Evolutionary conservation across 2,888 invertebrate species (phyloP), one percentile per base, ranked within the genome.

Genomic region (Heliconius ethilla): DNA sequence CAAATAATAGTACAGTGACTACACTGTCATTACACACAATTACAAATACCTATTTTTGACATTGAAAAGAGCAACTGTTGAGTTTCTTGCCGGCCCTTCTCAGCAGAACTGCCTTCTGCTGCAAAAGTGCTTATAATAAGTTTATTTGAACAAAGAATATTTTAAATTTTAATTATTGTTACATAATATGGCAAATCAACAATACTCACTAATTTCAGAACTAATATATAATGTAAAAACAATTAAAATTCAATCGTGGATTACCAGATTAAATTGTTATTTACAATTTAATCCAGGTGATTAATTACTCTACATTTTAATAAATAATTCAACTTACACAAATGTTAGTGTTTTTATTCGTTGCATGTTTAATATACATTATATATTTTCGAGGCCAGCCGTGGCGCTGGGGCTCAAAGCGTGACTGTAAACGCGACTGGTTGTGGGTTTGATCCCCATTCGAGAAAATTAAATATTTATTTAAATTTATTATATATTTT

Each of bases 261-360:
- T 10, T 59, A 27, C 5, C 4, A 63, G 29, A 63, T 63, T 27
- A 3, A 13, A 11, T 27, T 1, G 6, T 63, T 63, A 65, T 65
- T 27, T 63, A 65, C 15, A 65, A 22, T 29, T 29, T 66, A 66
- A 33, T 66, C 65, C 65, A 33, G 9, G 15, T 25, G 25, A 70
- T 70, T 10, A 27, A 51, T 27, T 51, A 51, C 27, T 18, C 11
- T 18, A 10, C 29, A 66, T 51, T 70, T 37, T 63, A 22, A 75
- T 76, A 76, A 70, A 63, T 76, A 76, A 70, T 76, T 76, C 75
- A 63, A 55, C 55, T 33, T 65, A n/a, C n/a, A 22, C 66, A 40
- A 45, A 69, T 70, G 67, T 75, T 66, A 55, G 37, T 67, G 25
- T 75, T 55, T 63, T 75, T 76, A 55, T 62, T 62, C 37, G 37